Evolutionary conservation across 2,113 vertebrate species (phyloP).

Genomic region (Acinonyx jubatus): DNA sequence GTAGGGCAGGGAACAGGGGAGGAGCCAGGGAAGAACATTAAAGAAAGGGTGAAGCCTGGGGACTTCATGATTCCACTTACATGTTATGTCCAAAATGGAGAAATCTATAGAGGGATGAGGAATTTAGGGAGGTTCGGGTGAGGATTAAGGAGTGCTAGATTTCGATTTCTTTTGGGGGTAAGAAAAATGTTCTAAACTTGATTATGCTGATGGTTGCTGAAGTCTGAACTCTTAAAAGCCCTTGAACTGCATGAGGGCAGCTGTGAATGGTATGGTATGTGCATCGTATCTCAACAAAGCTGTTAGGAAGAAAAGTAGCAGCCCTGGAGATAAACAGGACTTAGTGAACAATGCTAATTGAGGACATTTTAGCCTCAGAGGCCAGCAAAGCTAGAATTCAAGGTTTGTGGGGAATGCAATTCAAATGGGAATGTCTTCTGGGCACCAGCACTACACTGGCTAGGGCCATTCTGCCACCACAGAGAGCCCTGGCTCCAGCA

Average conservation of each 20-base stretch:
- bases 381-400: not conserved
- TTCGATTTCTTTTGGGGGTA: not conserved
- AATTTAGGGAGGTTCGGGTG: not conserved
- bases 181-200: not conserved
- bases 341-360: not conserved
- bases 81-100: not conserved
- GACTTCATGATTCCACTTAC: not conserved
- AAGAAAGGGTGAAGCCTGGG: not conserved
- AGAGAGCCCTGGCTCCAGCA: not conserved
- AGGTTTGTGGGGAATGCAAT: not conserved
- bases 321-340: not conserved
- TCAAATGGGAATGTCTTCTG: too few species aligned
- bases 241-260: not conserved
- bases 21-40: not conserved
- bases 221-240: not conserved
- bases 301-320: not conserved
- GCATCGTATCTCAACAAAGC: not conserved
- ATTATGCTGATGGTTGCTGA: not conserved
- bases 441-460: not conserved
- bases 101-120: not conserved
- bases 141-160: not conserved
- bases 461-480: not conserved
- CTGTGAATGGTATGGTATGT: not conserved
- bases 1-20: accelerated
- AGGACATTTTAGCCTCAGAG: not conserved